These are phyloP conservation scores for Glaucidium brasilianum DNA, from an alignment of 2,113 vertebrate genomes.

Conservation along the genomic window DNA sequence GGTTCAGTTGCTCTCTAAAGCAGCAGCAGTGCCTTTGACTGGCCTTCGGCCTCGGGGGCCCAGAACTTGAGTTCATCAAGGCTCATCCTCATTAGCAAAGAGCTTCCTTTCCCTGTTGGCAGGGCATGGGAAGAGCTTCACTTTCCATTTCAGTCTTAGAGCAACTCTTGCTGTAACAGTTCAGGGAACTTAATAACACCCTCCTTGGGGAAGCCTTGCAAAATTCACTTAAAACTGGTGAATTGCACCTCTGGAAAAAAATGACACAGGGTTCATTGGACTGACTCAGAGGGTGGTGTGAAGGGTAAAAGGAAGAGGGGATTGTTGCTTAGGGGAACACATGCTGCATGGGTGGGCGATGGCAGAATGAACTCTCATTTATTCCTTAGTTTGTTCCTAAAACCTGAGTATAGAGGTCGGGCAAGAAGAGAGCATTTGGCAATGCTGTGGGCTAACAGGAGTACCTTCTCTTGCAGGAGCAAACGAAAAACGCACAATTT, in stretches of 20 bases:
- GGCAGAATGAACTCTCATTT: too few species aligned
- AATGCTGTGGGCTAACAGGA: neutral
- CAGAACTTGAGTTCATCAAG: neutral
- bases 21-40: too few species aligned
- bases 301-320: neutral
- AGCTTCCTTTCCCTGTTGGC: neutral
- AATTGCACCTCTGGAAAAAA: neutral
- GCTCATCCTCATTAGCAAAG: neutral
- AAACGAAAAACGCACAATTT: slow-evolving; percentile 98
- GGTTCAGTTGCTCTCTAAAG: too few species aligned
- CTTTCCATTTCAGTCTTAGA: neutral
- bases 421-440: neutral
- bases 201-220: neutral
- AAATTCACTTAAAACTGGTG: neutral
- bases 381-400: neutral
- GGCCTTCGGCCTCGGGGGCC: neutral
- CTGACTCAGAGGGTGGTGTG: too few species aligned
- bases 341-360: too few species aligned
- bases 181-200: too few species aligned
- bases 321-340: too few species aligned
- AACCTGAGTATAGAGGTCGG: fast-evolving
- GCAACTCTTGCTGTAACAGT: neutral
- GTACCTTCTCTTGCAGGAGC: slow-evolving; percentile 80
- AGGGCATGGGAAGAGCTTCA: neutral
- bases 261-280: too few species aligned